These are phyloP conservation scores for Neolamprologus sp. DNA, from an alignment of 2,113 vertebrate species.

Conservation along the genomic window DNA sequence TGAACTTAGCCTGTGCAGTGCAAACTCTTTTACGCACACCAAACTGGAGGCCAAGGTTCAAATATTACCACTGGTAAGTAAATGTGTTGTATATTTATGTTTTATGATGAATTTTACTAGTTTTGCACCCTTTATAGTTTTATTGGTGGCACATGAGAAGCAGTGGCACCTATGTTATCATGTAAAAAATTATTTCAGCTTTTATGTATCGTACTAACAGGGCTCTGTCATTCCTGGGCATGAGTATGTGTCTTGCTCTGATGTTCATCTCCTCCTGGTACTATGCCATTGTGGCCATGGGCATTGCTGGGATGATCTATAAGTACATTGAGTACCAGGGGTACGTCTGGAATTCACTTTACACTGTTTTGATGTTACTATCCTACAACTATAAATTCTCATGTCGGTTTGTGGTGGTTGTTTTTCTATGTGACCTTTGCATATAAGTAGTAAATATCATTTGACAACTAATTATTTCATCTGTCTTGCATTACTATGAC, in stretches of 20 bases:
- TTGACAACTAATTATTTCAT: background rate
- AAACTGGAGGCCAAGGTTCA: conserved; percentile 95
- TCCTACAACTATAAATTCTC: background rate
- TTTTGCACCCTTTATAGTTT: background rate
- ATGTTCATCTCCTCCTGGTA: conserved; percentile 99
- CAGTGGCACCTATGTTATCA: background rate
- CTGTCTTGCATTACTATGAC: background rate
- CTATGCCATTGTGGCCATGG: conserved; percentile 95
- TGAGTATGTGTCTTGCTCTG: conserved; percentile 95
- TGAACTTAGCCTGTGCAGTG: conserved; percentile 95
- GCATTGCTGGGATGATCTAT: conserved; percentile 99
- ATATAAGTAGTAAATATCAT: background rate
- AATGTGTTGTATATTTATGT: background rate
- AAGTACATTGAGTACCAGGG: conserved; percentile 99
- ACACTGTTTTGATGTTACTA: background rate
- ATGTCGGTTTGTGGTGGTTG: background rate
- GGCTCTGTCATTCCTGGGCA: conserved; percentile 93
- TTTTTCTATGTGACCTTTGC: background rate
- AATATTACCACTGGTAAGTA: conserved; percentile 95
- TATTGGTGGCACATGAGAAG: background rate
- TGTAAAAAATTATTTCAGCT: background rate
- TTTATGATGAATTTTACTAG: background rate
- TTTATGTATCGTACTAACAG: conserved; percentile 53
- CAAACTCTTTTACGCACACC: conserved; percentile 94
- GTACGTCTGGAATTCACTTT: conserved; percentile 68